Conservation (phyloP, 2,888 invertebrate genomes). For the Tribolium freemani region DNA sequence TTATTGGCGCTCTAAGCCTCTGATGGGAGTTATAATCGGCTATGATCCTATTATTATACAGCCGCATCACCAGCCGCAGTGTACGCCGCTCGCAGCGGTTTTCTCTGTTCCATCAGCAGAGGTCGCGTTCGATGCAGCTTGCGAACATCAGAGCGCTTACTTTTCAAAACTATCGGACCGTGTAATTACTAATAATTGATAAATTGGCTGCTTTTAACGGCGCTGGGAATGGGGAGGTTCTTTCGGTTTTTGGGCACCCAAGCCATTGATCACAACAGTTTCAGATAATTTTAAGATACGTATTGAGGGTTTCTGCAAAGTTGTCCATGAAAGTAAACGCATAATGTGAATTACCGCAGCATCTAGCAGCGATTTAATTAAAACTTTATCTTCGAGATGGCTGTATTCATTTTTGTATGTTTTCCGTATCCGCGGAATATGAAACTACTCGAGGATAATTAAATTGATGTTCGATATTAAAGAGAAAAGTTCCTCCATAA, state of each 20-base stretch:
- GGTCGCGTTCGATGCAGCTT: conserved; percentile 32
- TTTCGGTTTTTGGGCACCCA: neutral
- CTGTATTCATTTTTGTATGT: neutral
- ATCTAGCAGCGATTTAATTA: neutral
- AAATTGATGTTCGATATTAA: neutral
- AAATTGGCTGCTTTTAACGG: conserved; percentile 29
- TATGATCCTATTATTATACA: conserved; percentile 67
- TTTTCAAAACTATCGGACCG: conserved; percentile 24
- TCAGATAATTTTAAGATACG: too few relatives aligned
- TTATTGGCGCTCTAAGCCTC: conserved; percentile 65
- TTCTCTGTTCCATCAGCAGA: conserved; percentile 27
- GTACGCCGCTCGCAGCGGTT: conserved; percentile 45
- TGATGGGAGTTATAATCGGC: conserved; percentile 67
- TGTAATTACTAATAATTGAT: conserved; percentile 41
- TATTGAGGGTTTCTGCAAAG: neutral
- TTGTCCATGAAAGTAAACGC: neutral
- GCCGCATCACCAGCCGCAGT: conserved; percentile 60
- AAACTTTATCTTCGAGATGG: neutral
- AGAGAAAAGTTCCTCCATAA: neutral
- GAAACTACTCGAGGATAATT: neutral
- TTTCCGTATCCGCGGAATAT: neutral
- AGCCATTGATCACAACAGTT: too few relatives aligned
- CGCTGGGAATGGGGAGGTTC: neutral
- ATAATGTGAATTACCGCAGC: neutral
- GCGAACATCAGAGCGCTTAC: conserved; percentile 23